Evolutionary conservation across 2,113 vertebrate species (phyloP).

Genomic region (Prochilodus magdalenae): DNA sequence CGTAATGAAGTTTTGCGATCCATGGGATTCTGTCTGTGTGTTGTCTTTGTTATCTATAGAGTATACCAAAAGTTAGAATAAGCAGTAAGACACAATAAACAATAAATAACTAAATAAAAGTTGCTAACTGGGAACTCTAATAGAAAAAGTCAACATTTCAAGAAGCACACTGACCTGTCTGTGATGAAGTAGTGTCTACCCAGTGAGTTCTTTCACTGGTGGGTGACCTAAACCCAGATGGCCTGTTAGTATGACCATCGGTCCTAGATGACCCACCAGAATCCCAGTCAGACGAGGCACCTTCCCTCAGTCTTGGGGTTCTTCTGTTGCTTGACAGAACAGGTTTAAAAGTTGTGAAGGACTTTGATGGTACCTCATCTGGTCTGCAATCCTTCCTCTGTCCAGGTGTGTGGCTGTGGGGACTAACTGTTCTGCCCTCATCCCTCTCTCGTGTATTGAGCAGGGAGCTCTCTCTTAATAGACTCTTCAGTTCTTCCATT

Average conservation of each 20-base stretch:
- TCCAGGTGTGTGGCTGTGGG: conserved; percentile 59
- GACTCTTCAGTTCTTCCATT: conserved; percentile 78
- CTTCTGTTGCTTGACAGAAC: conserved; percentile 70
- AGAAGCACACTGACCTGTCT: conserved; percentile 66
- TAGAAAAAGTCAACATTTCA: not conserved
- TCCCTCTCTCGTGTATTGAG: conserved; percentile 56
- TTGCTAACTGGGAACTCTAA: not conserved
- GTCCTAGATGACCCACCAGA: conserved; percentile 66
- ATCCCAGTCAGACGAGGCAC: conserved; percentile 63
- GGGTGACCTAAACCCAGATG: conserved; percentile 44
- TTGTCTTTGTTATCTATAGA: conserved; percentile 72
- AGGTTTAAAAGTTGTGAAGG: conserved; percentile 76
- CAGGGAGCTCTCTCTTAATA: conserved; percentile 74
- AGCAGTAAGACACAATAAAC: not conserved
- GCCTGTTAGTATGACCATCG: conserved; percentile 63
- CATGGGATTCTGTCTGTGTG: conserved; percentile 49
- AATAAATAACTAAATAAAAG: too few species aligned
- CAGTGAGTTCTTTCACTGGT: conserved; percentile 56
- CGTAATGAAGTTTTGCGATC: conserved; percentile 72
- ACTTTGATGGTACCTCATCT: conserved; percentile 60
- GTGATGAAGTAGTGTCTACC: conserved; percentile 56
- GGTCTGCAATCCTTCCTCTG: conserved; percentile 58
- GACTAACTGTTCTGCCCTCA: conserved; percentile 43
- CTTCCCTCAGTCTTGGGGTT: conserved; percentile 56
- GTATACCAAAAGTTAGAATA: conserved; percentile 19